Evolutionary conservation across 2,888 invertebrate species (phyloP).

Genomic region (Lochmaea crataegi): DNA sequence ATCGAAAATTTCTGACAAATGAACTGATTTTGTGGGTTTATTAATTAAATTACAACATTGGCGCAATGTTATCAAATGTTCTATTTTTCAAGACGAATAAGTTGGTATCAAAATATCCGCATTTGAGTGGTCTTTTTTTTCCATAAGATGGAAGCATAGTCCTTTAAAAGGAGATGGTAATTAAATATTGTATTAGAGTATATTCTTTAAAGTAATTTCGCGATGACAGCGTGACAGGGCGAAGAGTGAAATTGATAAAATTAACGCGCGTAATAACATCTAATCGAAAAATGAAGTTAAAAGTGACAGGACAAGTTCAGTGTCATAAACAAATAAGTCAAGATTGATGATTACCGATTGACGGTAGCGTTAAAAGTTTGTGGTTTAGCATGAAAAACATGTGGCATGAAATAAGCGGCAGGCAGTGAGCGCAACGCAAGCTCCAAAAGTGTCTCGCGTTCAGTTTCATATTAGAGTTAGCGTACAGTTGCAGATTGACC

Average conservation of each 20-base stretch:
- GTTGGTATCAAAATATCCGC: too few relatives aligned
- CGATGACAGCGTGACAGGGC: neutral
- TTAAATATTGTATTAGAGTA: neutral
- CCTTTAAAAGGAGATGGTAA: neutral
- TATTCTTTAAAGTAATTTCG: neutral
- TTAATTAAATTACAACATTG: too few relatives aligned
- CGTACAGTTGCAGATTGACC: conserved; percentile 61
- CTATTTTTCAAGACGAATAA: too few relatives aligned
- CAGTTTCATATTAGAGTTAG: conserved; percentile 52
- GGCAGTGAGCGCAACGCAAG: conserved; percentile 56
- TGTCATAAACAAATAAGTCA: conserved; percentile 59
- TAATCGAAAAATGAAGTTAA: conserved; percentile 15
- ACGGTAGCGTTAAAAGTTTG: conserved; percentile 56
- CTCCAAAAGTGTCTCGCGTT: conserved; percentile 53
- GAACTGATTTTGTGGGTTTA: too few relatives aligned
- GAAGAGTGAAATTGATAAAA: neutral
- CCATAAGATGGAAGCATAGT: too few relatives aligned
- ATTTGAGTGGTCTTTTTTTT: too few relatives aligned
- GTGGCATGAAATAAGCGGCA: conserved; percentile 51
- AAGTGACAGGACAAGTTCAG: conserved; percentile 19
- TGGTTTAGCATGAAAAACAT: conserved; percentile 55
- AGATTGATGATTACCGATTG: conserved; percentile 56
- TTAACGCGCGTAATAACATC: neutral
- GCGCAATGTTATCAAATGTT: too few relatives aligned
- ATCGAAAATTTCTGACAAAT: too few relatives aligned